Conservation (phyloP, 2,797 vertebrate species). For the Oryzias dopingdopingensis region DNA sequence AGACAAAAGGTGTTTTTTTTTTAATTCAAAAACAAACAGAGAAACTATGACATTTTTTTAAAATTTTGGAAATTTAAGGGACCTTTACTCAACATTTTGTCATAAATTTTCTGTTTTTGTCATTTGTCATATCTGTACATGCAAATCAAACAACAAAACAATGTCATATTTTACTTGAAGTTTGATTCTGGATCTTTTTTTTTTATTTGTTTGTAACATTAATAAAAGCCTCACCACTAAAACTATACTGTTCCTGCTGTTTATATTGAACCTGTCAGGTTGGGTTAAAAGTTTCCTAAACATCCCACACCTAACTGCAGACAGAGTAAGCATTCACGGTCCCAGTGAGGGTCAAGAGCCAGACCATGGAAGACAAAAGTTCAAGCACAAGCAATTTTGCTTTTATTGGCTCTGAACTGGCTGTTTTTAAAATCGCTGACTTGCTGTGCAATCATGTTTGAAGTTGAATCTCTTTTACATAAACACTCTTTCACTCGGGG, state of each 20-base stretch:
- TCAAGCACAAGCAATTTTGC: constrained; percentile 12
- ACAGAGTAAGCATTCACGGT: constrained; percentile 66
- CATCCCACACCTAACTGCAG: constrained; percentile 67
- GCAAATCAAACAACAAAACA: background rate
- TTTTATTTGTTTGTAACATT: constrained; percentile 1
- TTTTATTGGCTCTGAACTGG: constrained; percentile 22
- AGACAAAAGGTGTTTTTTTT: no score
- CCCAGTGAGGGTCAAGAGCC: constrained; percentile 18
- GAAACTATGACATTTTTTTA: no score
- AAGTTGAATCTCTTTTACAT: constrained; percentile 10
- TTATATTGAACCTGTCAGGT: constrained; percentile 33
- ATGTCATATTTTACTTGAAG: background rate
- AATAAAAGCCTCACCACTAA: constrained; percentile 29
- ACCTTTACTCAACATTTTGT: no score
- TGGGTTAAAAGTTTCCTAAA: constrained; percentile 60
- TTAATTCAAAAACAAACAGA: no score
- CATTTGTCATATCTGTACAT: no score
- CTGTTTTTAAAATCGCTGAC: constrained; percentile 1
- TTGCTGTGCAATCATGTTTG: constrained; percentile 6
- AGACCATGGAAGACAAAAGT: constrained; percentile 17
- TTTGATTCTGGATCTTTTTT: background rate
- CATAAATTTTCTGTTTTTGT: no score
- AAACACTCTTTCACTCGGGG: constrained; percentile 19
- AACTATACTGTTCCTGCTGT: constrained; percentile 26
- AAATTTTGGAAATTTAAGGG: no score